phyloP scores from a whole-genome alignment of 2,888 invertebrate species.

The Dyspetes luteomarginatus region DNA sequence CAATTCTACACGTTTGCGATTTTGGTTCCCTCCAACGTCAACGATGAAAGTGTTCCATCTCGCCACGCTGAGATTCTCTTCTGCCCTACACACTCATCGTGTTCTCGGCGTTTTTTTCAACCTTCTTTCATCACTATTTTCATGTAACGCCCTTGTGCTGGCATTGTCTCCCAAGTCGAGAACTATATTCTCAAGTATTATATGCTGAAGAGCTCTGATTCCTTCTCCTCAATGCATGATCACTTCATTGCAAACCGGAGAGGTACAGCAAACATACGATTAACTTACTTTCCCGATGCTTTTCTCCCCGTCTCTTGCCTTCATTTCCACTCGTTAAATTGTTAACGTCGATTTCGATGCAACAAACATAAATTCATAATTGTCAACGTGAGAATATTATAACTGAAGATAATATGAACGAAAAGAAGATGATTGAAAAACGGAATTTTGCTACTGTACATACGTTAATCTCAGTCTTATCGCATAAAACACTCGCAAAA shows the following conservation, averaged over 20 bases:
- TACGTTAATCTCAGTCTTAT: too few relatives aligned
- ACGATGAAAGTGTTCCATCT: conserved; percentile 41
- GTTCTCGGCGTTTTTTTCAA: conserved; percentile 37
- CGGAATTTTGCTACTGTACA: too few relatives aligned
- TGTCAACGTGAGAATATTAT: too few relatives aligned
- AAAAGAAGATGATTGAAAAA: too few relatives aligned
- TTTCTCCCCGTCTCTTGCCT: background rate
- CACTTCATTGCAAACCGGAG: background rate
- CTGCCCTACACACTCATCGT: conserved; percentile 21
- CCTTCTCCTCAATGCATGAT: background rate
- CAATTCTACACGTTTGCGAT: conserved; percentile 12
- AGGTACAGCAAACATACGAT: background rate
- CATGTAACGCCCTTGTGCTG: background rate
- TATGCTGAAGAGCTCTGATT: background rate
- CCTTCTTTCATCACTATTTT: conserved; percentile 35
- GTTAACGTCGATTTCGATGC: too few relatives aligned
- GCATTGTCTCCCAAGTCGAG: background rate
- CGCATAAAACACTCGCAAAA: too few relatives aligned
- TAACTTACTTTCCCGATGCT: background rate
- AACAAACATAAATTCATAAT: too few relatives aligned
- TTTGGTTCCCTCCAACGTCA: conserved; percentile 33
- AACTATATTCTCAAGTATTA: background rate
- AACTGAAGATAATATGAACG: too few relatives aligned
- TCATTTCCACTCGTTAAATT: background rate
- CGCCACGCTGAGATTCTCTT: conserved; percentile 20